Base-by-base conservation (phyloP, 37 sponge, comb jelly and placozoan genomes). In the Amphimedon queenslandica region DNA sequence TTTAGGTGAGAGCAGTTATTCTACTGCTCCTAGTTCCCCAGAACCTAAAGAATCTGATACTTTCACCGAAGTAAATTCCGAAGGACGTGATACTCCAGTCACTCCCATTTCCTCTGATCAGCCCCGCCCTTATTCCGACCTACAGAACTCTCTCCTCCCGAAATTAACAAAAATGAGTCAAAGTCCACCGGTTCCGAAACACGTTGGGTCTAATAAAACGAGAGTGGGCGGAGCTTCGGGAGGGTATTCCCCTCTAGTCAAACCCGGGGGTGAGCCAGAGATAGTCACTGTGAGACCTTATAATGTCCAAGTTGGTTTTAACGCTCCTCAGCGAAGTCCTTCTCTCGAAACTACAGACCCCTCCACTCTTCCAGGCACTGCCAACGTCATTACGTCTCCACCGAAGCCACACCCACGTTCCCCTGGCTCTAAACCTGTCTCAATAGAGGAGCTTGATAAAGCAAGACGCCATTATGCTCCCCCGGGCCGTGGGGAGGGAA, bases 351-450 rank as follows among this genome's bases (percentile, higher is more conserved):
- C 89, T 11, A 83, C 90, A 0, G 47, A 88, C 23, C 72, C 76
- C 3, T 31, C 58, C 5, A 80, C 79, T 8, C 81, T 89, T n/a
- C 85, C 88, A 0, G 82, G 82, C 1, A 76, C 63, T 40, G 24
- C 51, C 27, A 61, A 35, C 1, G 78, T 81, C 60, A 87, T 81
- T 30, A 87, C 88, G 25, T 76, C 87, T 38, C 88, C 88, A 39
- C 88, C 88, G 35, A 73, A 39, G 40, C 29, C 57, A 20, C 66
- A 56, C 10, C 3, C 78, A 58, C 37, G 10, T 18, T n/a, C 18
- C 32, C 67, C 55, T 25, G n/a, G n/a, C n/a, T 27, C 64, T 21
- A 69, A 76, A 2, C 71, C 74, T 20, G 24, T 40, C 2, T 79
- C 85, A 0, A 85, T 85, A 31, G 85, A 85, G 37, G 75, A 85